phyloP scores from a whole-genome alignment of 64 coral and sea anemone species.

The Actinia tenebrosa region DNA sequence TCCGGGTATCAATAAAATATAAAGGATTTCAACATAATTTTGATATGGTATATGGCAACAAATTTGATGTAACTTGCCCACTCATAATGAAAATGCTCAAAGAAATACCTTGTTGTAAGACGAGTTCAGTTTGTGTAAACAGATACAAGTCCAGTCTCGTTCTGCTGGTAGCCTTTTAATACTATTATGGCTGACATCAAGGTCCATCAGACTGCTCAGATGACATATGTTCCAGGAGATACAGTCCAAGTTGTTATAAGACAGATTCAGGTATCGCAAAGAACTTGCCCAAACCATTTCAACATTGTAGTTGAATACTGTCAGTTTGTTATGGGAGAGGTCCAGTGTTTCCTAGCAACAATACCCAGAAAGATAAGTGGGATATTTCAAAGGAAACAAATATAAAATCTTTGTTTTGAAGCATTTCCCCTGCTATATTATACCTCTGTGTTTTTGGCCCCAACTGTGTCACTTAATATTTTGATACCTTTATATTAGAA shows the following conservation, averaged over 20 bases:
- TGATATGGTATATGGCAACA: too few relatives aligned
- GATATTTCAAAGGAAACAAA: too few relatives aligned
- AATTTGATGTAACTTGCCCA: too few relatives aligned
- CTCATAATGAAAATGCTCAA: too few relatives aligned
- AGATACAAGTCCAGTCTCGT: conserved; percentile 61
- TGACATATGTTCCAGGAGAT: conserved; percentile 90
- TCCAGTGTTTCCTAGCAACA: conserved; percentile 55
- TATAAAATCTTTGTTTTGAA: too few relatives aligned
- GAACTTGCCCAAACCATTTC: conserved; percentile 49
- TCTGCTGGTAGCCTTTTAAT: conserved; percentile 54
- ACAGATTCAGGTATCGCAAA: conserved; percentile 52
- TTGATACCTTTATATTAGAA: too few relatives aligned
- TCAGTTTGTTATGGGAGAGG: conserved; percentile 54
- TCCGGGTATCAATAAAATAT: too few relatives aligned
- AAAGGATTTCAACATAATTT: too few relatives aligned
- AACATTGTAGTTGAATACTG: conserved; percentile 36
- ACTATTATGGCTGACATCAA: conserved; percentile 74
- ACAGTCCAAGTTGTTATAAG: conserved; percentile 41
- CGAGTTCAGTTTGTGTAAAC: conserved; percentile 73
- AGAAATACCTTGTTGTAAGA: conserved; percentile 74
- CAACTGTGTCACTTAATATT: too few relatives aligned
- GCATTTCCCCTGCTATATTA: too few relatives aligned
- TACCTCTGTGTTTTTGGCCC: too few relatives aligned
- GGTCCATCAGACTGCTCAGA: conserved; percentile 45
- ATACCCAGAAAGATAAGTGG: neutral